phyloP scores from a whole-genome alignment of 1,140 invertebrate genomes.

The Rhyacophila brunnea region DNA sequence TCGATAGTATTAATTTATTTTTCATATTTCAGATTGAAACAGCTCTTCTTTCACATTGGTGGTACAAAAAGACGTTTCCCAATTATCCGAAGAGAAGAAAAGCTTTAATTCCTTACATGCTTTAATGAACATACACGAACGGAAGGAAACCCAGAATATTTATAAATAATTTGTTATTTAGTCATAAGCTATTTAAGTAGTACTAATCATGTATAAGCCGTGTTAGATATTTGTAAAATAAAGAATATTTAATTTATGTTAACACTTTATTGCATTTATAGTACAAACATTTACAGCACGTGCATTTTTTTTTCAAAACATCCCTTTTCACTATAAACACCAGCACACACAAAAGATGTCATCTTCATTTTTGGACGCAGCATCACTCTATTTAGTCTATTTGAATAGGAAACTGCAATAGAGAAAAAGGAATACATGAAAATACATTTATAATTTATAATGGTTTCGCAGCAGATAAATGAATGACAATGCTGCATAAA shows the following conservation, averaged over 20 bases:
- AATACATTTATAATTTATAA: not conserved
- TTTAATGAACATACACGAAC: slow-evolving; percentile 34
- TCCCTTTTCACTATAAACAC: not conserved
- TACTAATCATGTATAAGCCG: no score
- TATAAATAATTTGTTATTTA: slow-evolving; percentile 46
- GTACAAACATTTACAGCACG: slow-evolving; percentile 1
- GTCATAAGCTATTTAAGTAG: not conserved
- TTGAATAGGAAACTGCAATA: slow-evolving; percentile 31
- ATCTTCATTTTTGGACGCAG: not conserved
- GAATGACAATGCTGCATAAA: no score
- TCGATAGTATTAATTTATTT: slow-evolving; percentile 27
- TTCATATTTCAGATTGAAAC: slow-evolving; percentile 61
- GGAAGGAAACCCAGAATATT: not conserved
- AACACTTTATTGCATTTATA: not conserved
- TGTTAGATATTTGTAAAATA: not conserved
- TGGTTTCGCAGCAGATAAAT: not conserved
- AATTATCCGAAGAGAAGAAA: slow-evolving; percentile 73
- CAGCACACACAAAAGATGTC: no score
- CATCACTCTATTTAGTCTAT: not conserved
- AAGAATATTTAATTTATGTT: slow-evolving; percentile 11
- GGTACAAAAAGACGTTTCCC: slow-evolving; percentile 77
- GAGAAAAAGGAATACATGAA: not conserved
- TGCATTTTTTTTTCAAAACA: not conserved
- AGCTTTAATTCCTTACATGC: slow-evolving; percentile 68
- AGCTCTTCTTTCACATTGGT: slow-evolving; percentile 72